Evolutionary conservation across 2,797 vertebrate species (phyloP).

Genomic region (Champsocephalus esox): DNA sequence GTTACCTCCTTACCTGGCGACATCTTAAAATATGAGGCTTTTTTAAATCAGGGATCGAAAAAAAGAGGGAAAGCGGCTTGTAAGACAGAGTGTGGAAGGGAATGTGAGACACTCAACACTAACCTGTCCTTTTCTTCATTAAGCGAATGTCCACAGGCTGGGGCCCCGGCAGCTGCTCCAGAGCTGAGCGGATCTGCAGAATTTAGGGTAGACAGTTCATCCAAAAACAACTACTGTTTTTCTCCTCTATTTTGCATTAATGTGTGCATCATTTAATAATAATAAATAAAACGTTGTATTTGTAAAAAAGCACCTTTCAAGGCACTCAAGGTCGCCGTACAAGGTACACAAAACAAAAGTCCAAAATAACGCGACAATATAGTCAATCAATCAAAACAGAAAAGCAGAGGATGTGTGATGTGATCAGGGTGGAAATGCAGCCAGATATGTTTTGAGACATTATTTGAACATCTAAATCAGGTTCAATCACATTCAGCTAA

Average conservation of each 20-base stretch:
- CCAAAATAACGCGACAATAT: no score
- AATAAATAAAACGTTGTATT: no score
- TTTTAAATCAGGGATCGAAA: constrained; percentile 86
- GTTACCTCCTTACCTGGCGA: constrained; percentile 58
- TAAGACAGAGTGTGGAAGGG: constrained; percentile 39
- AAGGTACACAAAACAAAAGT: no score
- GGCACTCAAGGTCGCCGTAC: no score
- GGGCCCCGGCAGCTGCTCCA: constrained; percentile 93
- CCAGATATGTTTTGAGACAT: no score
- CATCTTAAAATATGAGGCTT: constrained; percentile 36
- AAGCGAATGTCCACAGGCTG: constrained; percentile 94
- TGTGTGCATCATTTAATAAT: not conserved
- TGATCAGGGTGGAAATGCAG: no score
- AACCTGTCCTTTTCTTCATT: constrained; percentile 97
- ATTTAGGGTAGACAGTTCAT: not conserved
- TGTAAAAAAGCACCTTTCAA: no score
- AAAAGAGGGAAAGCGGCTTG: constrained; percentile 81
- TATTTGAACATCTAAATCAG: no score
- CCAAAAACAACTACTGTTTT: not conserved
- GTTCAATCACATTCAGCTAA: not conserved
- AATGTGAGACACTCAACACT: constrained; percentile 73
- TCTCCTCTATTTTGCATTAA: not conserved
- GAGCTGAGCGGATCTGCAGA: constrained; percentile 89
- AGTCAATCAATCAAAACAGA: no score
- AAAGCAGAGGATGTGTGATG: no score